phyloP scores from a whole-genome alignment of 2,797 vertebrate species.

The Tragelaphus eurycerus region DNA sequence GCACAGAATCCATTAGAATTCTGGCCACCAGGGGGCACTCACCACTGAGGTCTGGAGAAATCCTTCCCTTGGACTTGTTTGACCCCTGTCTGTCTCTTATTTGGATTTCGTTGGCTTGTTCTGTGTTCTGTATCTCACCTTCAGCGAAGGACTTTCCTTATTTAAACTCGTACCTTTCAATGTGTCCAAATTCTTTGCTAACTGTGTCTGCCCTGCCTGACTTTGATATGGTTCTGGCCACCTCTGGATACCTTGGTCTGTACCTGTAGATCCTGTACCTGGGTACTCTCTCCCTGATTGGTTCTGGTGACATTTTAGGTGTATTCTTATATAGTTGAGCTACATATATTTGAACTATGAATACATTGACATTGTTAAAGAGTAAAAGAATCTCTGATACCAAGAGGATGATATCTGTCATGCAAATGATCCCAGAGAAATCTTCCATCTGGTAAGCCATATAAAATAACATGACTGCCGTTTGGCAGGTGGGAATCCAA shows the following conservation, averaged over 20 bases:
- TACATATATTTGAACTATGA: background rate
- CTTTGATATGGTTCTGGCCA: background rate
- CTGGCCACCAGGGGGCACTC: background rate
- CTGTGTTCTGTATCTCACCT: background rate
- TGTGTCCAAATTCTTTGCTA: background rate
- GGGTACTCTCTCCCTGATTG: background rate
- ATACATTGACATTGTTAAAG: background rate
- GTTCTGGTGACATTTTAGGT: background rate
- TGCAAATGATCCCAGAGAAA: conserved; percentile 86
- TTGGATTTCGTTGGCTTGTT: background rate
- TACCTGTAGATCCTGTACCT: background rate
- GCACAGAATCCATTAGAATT: background rate
- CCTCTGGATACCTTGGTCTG: background rate
- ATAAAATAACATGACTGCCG: conserved; percentile 82
- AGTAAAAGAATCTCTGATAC: conserved; percentile 69
- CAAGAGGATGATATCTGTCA: conserved; percentile 83
- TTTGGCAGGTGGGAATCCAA: conserved; percentile 81
- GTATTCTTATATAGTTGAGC: background rate
- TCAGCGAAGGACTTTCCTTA: background rate
- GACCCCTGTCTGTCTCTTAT: background rate
- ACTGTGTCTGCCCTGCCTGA: background rate
- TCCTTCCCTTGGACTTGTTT: background rate
- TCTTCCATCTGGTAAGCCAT: conserved; percentile 82
- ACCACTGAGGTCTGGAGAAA: background rate
- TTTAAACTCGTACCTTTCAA: background rate